phyloP scores from a whole-genome alignment of 2,113 vertebrate genomes.

The Amblyornis subalaris region DNA sequence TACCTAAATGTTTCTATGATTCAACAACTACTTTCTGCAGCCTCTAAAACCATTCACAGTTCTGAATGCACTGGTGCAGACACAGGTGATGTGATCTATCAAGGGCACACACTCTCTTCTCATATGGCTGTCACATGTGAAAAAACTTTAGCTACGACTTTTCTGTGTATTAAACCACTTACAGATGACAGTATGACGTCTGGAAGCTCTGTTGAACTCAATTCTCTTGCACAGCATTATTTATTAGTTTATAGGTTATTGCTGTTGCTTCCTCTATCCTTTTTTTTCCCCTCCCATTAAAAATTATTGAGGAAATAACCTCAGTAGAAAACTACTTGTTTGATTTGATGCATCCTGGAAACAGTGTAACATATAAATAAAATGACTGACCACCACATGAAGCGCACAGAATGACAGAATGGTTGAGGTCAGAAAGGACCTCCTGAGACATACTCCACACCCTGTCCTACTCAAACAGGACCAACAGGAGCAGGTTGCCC shows the following conservation, averaged over 20 bases:
- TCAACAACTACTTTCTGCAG: neutral
- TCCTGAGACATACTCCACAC: neutral
- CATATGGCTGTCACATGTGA: neutral
- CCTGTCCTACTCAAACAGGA: neutral
- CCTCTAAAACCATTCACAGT: neutral
- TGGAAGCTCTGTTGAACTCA: neutral
- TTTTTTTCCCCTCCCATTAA: neutral
- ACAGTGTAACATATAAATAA: neutral
- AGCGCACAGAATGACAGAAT: neutral
- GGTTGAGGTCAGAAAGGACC: neutral
- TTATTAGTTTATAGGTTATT: neutral
- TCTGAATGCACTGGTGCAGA: neutral
- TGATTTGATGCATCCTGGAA: neutral
- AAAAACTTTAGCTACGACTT: neutral
- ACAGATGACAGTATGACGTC: neutral
- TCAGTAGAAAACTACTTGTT: neutral
- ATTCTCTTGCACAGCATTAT: neutral
- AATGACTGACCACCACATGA: neutral
- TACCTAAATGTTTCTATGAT: neutral
- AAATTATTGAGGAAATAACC: neutral
- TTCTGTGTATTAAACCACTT: neutral
- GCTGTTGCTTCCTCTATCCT: neutral
- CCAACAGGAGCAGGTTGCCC: neutral
- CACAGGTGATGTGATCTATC: neutral
- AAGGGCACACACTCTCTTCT: neutral